Conservation (phyloP, 1,140 invertebrate species). For the Anagrus nilaparvatae region DNA sequence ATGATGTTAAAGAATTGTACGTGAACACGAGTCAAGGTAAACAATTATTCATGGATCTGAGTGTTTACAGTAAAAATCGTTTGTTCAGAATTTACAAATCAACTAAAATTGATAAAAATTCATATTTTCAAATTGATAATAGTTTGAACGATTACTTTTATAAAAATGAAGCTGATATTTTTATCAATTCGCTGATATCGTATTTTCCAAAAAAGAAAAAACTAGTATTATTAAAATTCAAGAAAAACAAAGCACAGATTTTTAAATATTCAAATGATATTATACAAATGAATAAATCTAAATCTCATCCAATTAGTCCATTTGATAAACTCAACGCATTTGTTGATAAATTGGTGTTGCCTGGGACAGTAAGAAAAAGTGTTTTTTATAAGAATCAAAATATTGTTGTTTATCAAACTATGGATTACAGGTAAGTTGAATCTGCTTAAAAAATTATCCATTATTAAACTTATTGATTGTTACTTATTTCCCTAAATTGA, state of each 20-base stretch:
- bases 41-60: conserved; percentile 48
- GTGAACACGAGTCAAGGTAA: conserved; percentile 32
- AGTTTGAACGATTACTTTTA: conserved; percentile 15
- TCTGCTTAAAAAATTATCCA: too few relatives aligned
- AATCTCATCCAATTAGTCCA: too few relatives aligned
- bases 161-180: conserved; percentile 32
- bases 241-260: conserved; percentile 15
- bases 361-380: too few relatives aligned
- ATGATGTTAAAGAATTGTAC: conserved; percentile 27
- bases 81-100: conserved; percentile 57
- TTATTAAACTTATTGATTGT: too few relatives aligned
- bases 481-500: too few relatives aligned
- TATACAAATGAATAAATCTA: too few relatives aligned
- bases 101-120: conserved; percentile 51
- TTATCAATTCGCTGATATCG: conserved; percentile 49
- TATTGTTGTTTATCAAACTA: too few relatives aligned
- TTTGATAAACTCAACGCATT: too few relatives aligned
- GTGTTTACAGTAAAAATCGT: conserved; percentile 59
- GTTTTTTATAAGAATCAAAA: too few relatives aligned
- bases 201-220: conserved; percentile 32
- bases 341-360: too few relatives aligned
- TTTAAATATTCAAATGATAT: too few relatives aligned
- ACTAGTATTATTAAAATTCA: conserved; percentile 27
- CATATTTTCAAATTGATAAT: conserved; percentile 47
- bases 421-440: conserved; percentile 39